These are phyloP conservation scores for Drosophila parabipectinata DNA, from an alignment of 1,140 invertebrate species.

Conservation along the genomic window DNA sequence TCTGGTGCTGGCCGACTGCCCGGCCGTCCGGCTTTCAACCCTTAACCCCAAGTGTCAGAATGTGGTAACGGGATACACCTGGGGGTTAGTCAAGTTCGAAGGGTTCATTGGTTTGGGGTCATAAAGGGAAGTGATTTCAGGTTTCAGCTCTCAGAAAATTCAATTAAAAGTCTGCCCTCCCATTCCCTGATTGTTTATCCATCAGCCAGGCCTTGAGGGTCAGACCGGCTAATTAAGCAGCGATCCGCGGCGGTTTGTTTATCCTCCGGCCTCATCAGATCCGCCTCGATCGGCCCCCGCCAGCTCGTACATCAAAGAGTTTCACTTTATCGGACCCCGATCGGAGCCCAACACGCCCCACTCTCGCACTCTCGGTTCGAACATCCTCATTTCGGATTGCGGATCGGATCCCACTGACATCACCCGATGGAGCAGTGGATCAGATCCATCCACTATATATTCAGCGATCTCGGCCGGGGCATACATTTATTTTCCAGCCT, in stretches of 20 bases:
- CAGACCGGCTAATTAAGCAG: conserved; percentile 48
- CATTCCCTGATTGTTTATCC: conserved; percentile 3
- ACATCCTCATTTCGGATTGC: conserved; percentile 5
- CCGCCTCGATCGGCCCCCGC: conserved; percentile 31
- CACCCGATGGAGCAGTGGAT: conserved; percentile 17
- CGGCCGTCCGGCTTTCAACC: conserved; percentile 32
- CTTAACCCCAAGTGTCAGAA: conserved; percentile 53
- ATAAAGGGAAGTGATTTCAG: conserved; percentile 1
- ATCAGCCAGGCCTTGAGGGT: conserved; percentile 24
- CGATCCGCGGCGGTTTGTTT: conserved; percentile 25
- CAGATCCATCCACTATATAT: conserved; percentile 16
- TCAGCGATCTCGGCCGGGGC: conserved; percentile 15
- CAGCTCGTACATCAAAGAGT: conserved; percentile 48
- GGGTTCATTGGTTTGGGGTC: conserved; percentile 25
- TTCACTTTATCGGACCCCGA: conserved; percentile 54
- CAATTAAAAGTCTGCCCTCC: conserved; percentile 33
- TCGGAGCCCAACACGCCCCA: conserved; percentile 54
- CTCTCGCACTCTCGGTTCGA: conserved; percentile 39
- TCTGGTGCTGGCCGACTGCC: conserved; percentile 5
- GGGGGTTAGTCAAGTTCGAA: conserved; percentile 23
- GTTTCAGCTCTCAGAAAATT: conserved; percentile 16
- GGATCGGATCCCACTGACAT: conserved; percentile 13
- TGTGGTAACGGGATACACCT: conserved; percentile 37
- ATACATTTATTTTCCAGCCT: conserved; percentile 40
- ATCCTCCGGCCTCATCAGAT: conserved; percentile 49